Percentiles rank a stretch among this genome's conserved stretches.
Conservation (phyloP, 2,888 invertebrate species). For the Prionchulus punctatus region DNA sequence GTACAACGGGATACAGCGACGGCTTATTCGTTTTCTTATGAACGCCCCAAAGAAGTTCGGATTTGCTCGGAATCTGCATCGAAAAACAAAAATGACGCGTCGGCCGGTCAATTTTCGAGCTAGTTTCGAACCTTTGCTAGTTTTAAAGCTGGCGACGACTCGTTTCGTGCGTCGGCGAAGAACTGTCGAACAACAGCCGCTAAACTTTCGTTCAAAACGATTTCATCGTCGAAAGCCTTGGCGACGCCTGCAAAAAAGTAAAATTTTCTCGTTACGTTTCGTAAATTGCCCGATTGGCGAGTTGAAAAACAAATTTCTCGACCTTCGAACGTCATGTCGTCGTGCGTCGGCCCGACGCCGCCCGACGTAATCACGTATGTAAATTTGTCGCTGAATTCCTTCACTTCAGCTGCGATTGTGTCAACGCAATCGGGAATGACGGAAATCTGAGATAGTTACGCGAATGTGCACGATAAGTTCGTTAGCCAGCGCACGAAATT, state of each 20-base stretch:
- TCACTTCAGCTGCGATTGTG: conserved; percentile 49
- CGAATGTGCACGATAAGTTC: too few relatives aligned
- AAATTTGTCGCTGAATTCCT: conserved; percentile 44
- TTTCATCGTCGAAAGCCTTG: conserved; percentile 36
- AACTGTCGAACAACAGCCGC: conserved; percentile 32
- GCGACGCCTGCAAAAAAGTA: conserved; percentile 33
- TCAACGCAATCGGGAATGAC: conserved; percentile 50
- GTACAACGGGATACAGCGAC: conserved; percentile 41
- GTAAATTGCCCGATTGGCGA: too few relatives aligned
- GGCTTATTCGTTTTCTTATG: conserved; percentile 32
- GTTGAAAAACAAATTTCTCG: conserved; percentile 1
- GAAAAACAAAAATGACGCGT: conserved; percentile 22
- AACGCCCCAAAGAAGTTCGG: conserved; percentile 40
- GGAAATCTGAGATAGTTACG: conserved; percentile 42
- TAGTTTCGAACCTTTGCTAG: background rate
- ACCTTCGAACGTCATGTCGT: conserved; percentile 58
- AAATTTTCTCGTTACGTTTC: background rate
- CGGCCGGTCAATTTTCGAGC: too few relatives aligned
- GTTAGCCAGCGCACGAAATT: background rate
- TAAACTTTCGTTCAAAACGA: conserved; percentile 34
- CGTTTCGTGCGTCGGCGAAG: conserved; percentile 16
- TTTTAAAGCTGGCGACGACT: background rate
- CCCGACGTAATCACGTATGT: conserved; percentile 56
- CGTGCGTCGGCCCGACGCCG: conserved; percentile 61
- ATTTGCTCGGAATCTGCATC: conserved; percentile 36